These are phyloP conservation scores for Dolomedes plantarius DNA, from an alignment of 2,888 invertebrate species.

Conservation along the genomic window DNA sequence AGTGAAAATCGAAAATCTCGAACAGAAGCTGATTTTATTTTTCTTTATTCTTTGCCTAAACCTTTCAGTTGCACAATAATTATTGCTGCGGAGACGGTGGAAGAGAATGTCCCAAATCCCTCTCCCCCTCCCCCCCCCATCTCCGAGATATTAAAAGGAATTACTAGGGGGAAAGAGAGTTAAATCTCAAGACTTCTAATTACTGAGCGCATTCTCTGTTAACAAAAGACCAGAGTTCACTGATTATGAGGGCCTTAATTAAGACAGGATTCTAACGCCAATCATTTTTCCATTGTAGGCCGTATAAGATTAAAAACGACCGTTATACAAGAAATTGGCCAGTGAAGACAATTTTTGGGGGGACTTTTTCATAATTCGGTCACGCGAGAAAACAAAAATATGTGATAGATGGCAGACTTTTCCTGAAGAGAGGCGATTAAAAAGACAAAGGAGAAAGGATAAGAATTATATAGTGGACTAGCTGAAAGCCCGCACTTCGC, in stretches of 20 bases:
- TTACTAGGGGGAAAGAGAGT: neutral
- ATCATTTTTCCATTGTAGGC: neutral
- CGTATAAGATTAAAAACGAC: slow-evolving; percentile 4
- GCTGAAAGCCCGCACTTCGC: too few species aligned
- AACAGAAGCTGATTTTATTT: neutral
- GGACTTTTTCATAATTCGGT: neutral
- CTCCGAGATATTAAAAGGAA: slow-evolving; percentile 10
- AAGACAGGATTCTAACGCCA: slow-evolving; percentile 16
- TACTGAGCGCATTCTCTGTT: slow-evolving; percentile 5
- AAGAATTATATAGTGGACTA: too few species aligned
- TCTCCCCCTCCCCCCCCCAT: neutral
- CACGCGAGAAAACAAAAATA: neutral
- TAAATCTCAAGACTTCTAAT: neutral
- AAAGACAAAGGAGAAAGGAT: too few species aligned
- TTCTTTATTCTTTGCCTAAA: neutral
- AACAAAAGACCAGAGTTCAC: slow-evolving; percentile 16
- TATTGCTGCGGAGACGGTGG: neutral
- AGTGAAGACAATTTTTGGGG: neutral
- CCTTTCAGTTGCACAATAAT: slow-evolving; percentile 12
- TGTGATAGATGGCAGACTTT: neutral
- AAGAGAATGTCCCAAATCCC: neutral
- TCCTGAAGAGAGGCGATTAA: too few species aligned
- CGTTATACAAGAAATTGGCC: neutral
- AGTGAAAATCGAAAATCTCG: neutral
- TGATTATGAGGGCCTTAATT: slow-evolving; percentile 14